These are phyloP conservation scores for Apodemus sylvaticus DNA, from an alignment of 2,113 vertebrate species.

Conservation along the genomic window DNA sequence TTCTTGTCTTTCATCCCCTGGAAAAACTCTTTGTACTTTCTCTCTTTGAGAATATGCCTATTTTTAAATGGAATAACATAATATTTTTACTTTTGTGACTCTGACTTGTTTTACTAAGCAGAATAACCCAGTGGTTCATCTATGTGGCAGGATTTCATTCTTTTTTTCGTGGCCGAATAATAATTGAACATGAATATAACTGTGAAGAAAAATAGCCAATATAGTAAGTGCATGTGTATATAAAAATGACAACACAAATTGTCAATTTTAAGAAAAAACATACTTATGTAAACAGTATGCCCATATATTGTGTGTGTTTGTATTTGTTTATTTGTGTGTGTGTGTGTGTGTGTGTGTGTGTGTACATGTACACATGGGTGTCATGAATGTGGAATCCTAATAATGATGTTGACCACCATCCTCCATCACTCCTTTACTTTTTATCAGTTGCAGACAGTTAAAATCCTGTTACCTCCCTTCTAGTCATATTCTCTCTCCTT, in stretches of 20 bases:
- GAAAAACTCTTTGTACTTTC: not conserved
- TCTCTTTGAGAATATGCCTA: not conserved
- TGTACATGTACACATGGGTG: not conserved
- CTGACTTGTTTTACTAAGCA: not conserved
- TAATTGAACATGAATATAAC: not conserved
- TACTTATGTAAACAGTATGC: not conserved
- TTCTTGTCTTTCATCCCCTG: too few species aligned
- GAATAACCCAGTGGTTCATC: not conserved
- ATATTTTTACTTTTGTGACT: constrained; percentile 20
- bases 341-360: not conserved
- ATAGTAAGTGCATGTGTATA: too few species aligned
- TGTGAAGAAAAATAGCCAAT: not conserved
- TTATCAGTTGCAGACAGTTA: not conserved
- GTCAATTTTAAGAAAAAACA: not conserved
- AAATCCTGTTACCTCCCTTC: not conserved
- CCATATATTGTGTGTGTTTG: not conserved
- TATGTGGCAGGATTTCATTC: not conserved
- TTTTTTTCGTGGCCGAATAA: not conserved
- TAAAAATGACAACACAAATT: not conserved
- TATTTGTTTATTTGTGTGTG: too few species aligned
- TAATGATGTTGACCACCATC: not conserved
- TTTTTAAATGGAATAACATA: not conserved
- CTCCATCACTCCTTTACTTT: not conserved
- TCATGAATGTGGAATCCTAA: not conserved
- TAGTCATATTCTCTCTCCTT: not conserved